Evolutionary conservation across 2,797 vertebrate species (phyloP).

Genomic region (Lophotriccus pileatus): DNA sequence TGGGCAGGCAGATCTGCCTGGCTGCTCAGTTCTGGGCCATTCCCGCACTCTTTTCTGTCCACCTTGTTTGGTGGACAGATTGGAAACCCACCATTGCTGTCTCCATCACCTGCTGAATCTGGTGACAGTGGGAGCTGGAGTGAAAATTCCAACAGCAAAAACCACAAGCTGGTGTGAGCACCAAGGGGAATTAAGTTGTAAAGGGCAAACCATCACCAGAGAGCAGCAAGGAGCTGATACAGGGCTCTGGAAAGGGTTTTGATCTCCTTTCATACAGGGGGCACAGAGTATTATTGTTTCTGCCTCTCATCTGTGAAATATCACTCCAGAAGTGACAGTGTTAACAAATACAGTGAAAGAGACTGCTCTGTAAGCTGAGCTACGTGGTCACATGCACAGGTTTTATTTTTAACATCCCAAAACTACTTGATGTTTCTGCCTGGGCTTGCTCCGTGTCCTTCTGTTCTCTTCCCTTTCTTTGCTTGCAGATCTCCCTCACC

Average conservation of each 20-base stretch:
- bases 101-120: background rate
- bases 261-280: background rate
- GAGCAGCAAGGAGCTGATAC: background rate
- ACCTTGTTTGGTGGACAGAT: background rate
- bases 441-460: conserved; percentile 54
- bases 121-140: background rate
- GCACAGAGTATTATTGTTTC: background rate
- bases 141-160: conserved; percentile 17
- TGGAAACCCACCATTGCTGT: accelerated
- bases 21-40: background rate
- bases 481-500: background rate
- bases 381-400: conserved; percentile 67
- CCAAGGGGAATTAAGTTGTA: background rate
- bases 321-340: conserved; percentile 18
- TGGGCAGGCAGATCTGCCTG: background rate
- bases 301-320: background rate
- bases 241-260: background rate
- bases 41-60: background rate
- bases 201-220: background rate
- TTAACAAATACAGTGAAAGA: conserved; percentile 61
- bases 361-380: conserved; percentile 72
- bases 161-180: background rate
- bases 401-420: conserved; percentile 81
- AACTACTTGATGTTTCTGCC: conserved; percentile 70
- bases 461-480: conserved; percentile 31